Base-by-base conservation (phyloP, 2,888 invertebrate species). In the Branchinecta sandiegonensis region DNA sequence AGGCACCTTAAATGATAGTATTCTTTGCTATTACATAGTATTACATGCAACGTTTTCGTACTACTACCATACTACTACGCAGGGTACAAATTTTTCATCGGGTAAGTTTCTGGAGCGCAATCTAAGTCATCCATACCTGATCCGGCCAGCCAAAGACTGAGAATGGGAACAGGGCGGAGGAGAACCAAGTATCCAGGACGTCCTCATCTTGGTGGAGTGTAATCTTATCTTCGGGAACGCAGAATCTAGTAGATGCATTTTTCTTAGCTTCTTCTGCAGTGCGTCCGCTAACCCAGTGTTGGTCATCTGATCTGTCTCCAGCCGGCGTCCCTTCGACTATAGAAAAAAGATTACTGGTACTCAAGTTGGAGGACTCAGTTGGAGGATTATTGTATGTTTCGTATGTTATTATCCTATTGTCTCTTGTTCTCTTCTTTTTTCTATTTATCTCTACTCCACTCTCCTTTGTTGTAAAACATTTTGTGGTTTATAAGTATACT, bases 131-230 rank as follows among this genome's bases (percentile, higher is more conserved):
- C 37, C 37, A 46, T 69, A 75, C 79, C 74, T 79, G 69, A 56
- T 95, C 88, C 0, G 97, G 97, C 99, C 99, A 99, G 11, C 95
- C 97, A 76, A 97, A 91, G 63, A 93, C 86, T 0, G 96, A 89
- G 80, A 99, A 97, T 0, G 99, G 94, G 77, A 96, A 94, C 64
- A 99, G 82, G 0, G 88, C 96, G 0, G 97, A 91, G 0, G 96
- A 96, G 81, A 99, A 99, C 99, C 99, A 99, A 0, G 99, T 99
- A 77, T 99, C 99, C 71, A 99, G 80, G 0, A 99, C 99, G 80
- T 99, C 99, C 65, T 92, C 90, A 77, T 99, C 97, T 77, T 90
- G 86, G 67, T 80, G 77, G 11, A 90, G 78, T 46, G 76, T 77
- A 70, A 87, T 81, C 72, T 82, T 79, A 14, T 74, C 74, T 8